A percentile compares a stretch with the other conserved stretches of the same genome.
Conservation (phyloP, 2,888 invertebrate genomes). For the Rhabditoides inermis region DNA sequence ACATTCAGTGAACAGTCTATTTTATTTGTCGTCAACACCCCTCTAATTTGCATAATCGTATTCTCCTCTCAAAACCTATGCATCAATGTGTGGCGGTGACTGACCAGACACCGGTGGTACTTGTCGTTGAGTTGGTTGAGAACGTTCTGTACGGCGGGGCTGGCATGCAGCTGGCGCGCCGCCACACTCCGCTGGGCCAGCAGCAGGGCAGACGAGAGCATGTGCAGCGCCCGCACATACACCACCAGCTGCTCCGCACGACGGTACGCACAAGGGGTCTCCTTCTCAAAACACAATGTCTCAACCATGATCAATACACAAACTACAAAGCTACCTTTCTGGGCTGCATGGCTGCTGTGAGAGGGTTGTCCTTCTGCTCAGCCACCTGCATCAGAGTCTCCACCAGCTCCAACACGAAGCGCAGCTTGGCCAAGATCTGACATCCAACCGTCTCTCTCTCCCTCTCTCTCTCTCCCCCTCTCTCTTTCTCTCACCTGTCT, state of each 20-base stretch:
- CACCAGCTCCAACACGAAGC: conserved; percentile 88
- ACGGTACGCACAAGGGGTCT: conserved; percentile 54
- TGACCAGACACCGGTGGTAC: conserved; percentile 77
- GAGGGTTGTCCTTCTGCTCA: conserved; percentile 55
- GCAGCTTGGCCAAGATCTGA: conserved; percentile 74
- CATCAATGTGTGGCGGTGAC: conserved; percentile 55
- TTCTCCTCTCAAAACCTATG: neutral
- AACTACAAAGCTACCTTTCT: conserved; percentile 3
- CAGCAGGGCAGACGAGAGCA: conserved; percentile 84
- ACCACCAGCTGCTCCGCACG: conserved; percentile 75
- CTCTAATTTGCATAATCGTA: too few species aligned
- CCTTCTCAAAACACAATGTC: conserved; percentile 56
- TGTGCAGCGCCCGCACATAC: conserved; percentile 79
- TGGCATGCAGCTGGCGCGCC: conserved; percentile 70
- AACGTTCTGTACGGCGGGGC: conserved; percentile 71
- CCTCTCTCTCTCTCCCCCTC: conserved; percentile 51
- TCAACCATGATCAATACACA: neutral
- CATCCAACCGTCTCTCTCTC: neutral
- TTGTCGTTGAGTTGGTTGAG: conserved; percentile 80
- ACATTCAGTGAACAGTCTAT: too few species aligned
- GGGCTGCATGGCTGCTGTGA: conserved; percentile 34
- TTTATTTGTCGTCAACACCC: too few species aligned
- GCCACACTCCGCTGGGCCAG: conserved; percentile 51
- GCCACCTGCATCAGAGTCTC: conserved; percentile 79
- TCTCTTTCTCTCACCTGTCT: conserved; percentile 18